Base-by-base conservation (phyloP, 1,140 invertebrate species). In the Vollenhovia emeryi region DNA sequence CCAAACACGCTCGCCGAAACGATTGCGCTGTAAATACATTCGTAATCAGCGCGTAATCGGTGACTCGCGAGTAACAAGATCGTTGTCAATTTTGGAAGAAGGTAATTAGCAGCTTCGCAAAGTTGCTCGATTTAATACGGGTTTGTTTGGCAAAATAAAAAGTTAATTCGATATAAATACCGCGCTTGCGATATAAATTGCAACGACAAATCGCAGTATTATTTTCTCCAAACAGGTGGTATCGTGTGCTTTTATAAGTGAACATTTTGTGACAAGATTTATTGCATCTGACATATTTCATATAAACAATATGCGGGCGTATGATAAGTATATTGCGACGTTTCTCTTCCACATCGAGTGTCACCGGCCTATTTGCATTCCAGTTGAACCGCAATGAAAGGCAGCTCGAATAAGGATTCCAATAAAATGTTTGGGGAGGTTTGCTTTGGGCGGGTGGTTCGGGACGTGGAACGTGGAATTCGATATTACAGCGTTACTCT, bases 401-500 rank as follows among this genome's bases (percentile, higher is more conserved):
- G 90, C 87, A 90, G 89, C 89, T 83, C 85, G 91, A 85, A 87
- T 89, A 75, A 85, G 91, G 91, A 93, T 92, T 92, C 89, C 91
- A 92, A 93, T 92, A 92, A 89, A 89, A 85, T 87, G 86, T 91
- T 91, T 91, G 87, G 91, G 91, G 90, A 78, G 55, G 84, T 86
- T 91, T 85, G 91, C 86, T 87, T 76, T 83, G 64, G 78, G 66
- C 50, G 78, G 78, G 36, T 43, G 78, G 66, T 87, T 84, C 84
- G 85, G 91, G 64, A 78, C 62, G 83, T 79, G 88, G 80, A 84
- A 89, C 74, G 60, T 84, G 93, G 92, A 93, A 92, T 93, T 91
- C 92, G 89, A 92, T 92, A 93, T 93, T 91, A 91, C 80, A 88
- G 87, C 89, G 85, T 92, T 93, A 93, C 93, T 94, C 92, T 85